These are phyloP conservation scores for Bujurquina vittata DNA, from an alignment of 2,113 vertebrate species.

Conservation along the genomic window DNA sequence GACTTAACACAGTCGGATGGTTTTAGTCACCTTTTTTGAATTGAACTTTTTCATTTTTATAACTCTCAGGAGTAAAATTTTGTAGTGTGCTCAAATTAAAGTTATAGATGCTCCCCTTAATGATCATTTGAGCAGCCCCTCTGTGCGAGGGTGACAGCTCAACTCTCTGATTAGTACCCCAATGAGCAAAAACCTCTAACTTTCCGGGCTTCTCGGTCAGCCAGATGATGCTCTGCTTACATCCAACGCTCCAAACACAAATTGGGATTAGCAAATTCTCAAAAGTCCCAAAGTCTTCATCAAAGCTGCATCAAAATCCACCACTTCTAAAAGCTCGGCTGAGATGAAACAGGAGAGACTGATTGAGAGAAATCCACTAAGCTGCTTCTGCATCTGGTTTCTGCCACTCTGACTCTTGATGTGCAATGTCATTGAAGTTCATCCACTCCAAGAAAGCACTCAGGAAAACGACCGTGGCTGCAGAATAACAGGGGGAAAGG, in stretches of 20 bases:
- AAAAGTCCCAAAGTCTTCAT: conserved; percentile 21
- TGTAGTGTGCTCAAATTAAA: not conserved
- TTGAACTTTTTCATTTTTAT: not conserved
- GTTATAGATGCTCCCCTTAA: not conserved
- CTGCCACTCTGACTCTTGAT: conserved; percentile 54
- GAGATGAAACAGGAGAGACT: conserved; percentile 46
- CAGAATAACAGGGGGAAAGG: not conserved
- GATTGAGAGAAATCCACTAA: conserved; percentile 51
- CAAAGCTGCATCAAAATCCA: conserved; percentile 32
- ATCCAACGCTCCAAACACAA: conserved; percentile 23
- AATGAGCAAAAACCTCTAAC: conserved; percentile 27
- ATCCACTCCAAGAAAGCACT: conserved; percentile 53
- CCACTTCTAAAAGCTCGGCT: conserved; percentile 28
- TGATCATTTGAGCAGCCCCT: conserved; percentile 21
- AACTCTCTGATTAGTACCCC: conserved; percentile 32
- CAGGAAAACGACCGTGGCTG: conserved; percentile 44
- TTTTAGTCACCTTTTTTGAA: not conserved
- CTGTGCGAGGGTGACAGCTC: not conserved
- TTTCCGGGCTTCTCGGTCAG: conserved; percentile 11
- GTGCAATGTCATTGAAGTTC: conserved; percentile 51
- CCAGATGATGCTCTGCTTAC: conserved; percentile 12
- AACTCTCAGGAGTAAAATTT: not conserved
- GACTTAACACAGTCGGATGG: not conserved
- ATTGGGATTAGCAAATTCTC: conserved; percentile 30
- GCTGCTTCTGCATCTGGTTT: conserved; percentile 50